Percentiles rank a stretch among this genome's conserved stretches.
Conservation (phyloP, 2,797 vertebrate genomes). For the Macrochelys suwanniensis region DNA sequence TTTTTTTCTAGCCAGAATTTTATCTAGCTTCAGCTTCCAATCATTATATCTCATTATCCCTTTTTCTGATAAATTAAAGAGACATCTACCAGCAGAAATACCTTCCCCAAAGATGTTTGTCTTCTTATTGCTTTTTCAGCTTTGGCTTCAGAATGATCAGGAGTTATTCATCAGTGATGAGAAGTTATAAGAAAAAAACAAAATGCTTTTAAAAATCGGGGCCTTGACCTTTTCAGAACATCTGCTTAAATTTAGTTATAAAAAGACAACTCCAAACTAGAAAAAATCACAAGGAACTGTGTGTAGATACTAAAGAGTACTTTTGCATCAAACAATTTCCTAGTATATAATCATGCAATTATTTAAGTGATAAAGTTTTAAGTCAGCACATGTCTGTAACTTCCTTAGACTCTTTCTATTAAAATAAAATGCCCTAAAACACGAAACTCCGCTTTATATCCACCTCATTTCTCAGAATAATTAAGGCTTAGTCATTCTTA, state of each 20-base stretch:
- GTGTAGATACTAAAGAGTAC: not conserved
- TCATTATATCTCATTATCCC: not conserved
- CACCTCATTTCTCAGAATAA: slow-evolving; percentile 62
- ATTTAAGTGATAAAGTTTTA: slow-evolving; percentile 65
- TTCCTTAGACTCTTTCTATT: slow-evolving; percentile 63
- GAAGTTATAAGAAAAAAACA: not conserved
- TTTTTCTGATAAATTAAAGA: not conserved
- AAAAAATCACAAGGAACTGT: slow-evolving; percentile 14
- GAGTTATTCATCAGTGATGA: not conserved
- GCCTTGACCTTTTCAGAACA: not conserved
- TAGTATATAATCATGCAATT: slow-evolving; percentile 48
- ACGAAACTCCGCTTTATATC: slow-evolving; percentile 45
- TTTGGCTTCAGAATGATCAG: not conserved
- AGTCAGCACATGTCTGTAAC: slow-evolving; percentile 33
- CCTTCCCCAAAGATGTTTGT: not conserved
- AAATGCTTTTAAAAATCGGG: not conserved
- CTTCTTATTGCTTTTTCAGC: not conserved
- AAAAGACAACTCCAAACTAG: not conserved
- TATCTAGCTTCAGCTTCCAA: not conserved
- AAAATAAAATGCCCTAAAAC: slow-evolving; percentile 48
- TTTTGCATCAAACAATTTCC: slow-evolving; percentile 12
- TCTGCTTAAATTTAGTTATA: not conserved
- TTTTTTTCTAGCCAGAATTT: not conserved
- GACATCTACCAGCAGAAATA: not conserved
- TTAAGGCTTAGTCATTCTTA: slow-evolving; percentile 61